Conservation (phyloP, 2,888 invertebrate species). For the Hofmannophila pseudospretella region DNA sequence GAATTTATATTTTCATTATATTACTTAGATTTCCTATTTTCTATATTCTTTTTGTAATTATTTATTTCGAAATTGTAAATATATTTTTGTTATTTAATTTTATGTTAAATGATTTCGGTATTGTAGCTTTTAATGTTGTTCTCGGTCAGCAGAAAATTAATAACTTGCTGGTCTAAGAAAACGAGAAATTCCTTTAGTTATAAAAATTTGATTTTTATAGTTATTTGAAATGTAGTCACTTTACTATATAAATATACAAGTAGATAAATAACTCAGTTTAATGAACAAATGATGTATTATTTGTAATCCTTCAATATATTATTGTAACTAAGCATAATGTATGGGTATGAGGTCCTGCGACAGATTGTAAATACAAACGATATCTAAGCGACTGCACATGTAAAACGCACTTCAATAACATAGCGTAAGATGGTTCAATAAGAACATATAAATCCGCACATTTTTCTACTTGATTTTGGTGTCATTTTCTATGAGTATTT, state of each 20-base stretch:
- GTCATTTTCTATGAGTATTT: too few species aligned
- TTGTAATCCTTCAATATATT: constrained; percentile 39
- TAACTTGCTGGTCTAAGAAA: constrained; percentile 19
- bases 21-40: constrained; percentile 38
- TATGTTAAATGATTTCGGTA: constrained; percentile 59
- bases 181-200: constrained; percentile 23
- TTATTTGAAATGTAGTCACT: constrained; percentile 64
- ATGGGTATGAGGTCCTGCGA: constrained; percentile 27
- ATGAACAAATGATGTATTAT: constrained; percentile 54
- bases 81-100: constrained; percentile 77
- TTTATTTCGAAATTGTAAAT: constrained; percentile 75
- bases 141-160: not conserved
- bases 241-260: constrained; percentile 59
- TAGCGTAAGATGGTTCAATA: too few species aligned
- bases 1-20: constrained; percentile 39
- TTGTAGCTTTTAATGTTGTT: constrained; percentile 28
- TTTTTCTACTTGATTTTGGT: too few species aligned
- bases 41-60: constrained; percentile 57
- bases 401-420: not conserved
- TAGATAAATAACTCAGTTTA: constrained; percentile 49
- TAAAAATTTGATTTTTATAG: constrained; percentile 29
- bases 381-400: not conserved
- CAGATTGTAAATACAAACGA: constrained; percentile 12
- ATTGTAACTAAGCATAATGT: constrained; percentile 28
- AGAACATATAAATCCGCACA: not conserved